phyloP scores from a whole-genome alignment of 2,888 invertebrate species.

The Catocala fraxini region DNA sequence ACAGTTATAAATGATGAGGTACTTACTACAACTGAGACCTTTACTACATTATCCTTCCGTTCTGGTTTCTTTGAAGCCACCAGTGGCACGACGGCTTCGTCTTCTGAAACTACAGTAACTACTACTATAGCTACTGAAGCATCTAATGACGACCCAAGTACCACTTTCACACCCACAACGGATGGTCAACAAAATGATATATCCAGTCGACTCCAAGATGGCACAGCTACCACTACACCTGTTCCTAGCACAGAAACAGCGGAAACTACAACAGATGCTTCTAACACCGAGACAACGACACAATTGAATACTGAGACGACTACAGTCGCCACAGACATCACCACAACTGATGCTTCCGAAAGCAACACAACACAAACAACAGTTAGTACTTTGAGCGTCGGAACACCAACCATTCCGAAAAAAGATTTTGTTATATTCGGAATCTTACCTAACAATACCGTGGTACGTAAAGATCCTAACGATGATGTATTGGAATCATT shows the following conservation, averaged over 20 bases:
- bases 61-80: conserved; percentile 33
- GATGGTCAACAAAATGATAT: conserved; percentile 38
- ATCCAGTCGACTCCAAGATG: conserved; percentile 42
- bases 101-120: conserved; percentile 31
- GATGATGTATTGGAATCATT: conserved; percentile 89
- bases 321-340: conserved; percentile 49
- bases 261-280: conserved; percentile 55
- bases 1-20: conserved; percentile 17
- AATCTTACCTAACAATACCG: conserved; percentile 92
- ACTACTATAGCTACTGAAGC: conserved; percentile 32
- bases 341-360: conserved; percentile 55
- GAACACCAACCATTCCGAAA: conserved; percentile 79
- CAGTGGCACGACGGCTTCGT: conserved; percentile 35
- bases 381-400: conserved; percentile 58
- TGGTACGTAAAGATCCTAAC: conserved; percentile 92
- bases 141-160: conserved; percentile 40
- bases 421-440: conserved; percentile 92
- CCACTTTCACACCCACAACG: conserved; percentile 46
- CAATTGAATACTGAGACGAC: conserved; percentile 55
- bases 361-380: conserved; percentile 61
- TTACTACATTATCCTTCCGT: conserved; percentile 27
- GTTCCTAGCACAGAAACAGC: conserved; percentile 34
- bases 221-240: conserved; percentile 22
- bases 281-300: conserved; percentile 59
- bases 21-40: conserved; percentile 35